phyloP scores from a whole-genome alignment of 2,113 vertebrate species.

The Benitochromis conjunctus region DNA sequence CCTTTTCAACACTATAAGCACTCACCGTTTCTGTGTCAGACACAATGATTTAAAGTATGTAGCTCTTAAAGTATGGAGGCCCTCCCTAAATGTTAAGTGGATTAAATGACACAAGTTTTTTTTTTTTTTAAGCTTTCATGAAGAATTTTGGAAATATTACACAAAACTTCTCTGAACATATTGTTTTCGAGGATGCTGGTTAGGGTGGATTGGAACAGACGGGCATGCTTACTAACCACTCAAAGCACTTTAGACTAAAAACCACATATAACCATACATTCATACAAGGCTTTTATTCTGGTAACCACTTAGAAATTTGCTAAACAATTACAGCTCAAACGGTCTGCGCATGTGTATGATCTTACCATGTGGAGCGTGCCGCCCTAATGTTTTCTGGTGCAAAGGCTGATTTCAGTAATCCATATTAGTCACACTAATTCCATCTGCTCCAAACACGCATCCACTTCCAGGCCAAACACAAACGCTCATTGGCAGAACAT shows the following conservation, averaged over 20 bases:
- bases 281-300: background rate
- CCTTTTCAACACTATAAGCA: slow-evolving; percentile 40
- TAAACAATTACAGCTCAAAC: background rate
- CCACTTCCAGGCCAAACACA: slow-evolving; percentile 23
- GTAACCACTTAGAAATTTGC: background rate
- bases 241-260: background rate
- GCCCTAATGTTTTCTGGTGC: background rate
- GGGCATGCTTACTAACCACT: background rate
- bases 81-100: background rate
- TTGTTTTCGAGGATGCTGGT: background rate
- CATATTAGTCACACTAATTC: slow-evolving; percentile 38
- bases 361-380: background rate
- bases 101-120: background rate
- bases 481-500: slow-evolving; percentile 1
- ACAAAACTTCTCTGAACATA: background rate
- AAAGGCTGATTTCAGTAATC: slow-evolving; percentile 23
- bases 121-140: background rate
- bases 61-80: background rate
- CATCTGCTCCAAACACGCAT: slow-evolving; percentile 18
- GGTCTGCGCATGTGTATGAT: background rate
- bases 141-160: background rate
- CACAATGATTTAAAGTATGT: slow-evolving; percentile 14
- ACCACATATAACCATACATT: background rate
- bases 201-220: background rate
- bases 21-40: slow-evolving; percentile 6